phyloP scores from a whole-genome alignment of 2,888 invertebrate genomes.

The Lasioglossum calceatum region DNA sequence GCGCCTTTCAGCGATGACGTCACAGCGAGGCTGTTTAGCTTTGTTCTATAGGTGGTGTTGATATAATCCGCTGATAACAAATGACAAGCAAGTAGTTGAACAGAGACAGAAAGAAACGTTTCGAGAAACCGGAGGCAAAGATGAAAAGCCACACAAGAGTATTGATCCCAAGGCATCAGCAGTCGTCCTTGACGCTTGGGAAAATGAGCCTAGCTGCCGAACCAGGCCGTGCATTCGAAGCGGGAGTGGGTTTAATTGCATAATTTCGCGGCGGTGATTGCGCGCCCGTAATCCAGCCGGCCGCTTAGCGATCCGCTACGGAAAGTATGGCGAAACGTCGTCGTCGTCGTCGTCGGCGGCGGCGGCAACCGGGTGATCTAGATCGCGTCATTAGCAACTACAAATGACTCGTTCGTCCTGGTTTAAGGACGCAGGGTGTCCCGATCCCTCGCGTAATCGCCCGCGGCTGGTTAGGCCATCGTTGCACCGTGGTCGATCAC shows the following conservation, averaged over 20 bases:
- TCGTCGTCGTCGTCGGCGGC: constrained; percentile 3
- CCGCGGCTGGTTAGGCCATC: not conserved
- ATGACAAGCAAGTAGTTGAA: not conserved
- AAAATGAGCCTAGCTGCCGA: constrained; percentile 46
- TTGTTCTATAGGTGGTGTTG: too few relatives aligned
- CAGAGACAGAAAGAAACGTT: not conserved
- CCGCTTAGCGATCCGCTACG: constrained; percentile 11
- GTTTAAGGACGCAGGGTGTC: not conserved
- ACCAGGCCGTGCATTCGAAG: constrained; percentile 47
- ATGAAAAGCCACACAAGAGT: not conserved
- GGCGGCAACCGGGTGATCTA: constrained; percentile 28
- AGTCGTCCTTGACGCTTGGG: constrained; percentile 40
- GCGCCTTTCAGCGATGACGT: too few relatives aligned
- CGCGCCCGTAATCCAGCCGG: constrained; percentile 32
- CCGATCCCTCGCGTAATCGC: not conserved
- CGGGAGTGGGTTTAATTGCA: constrained; percentile 60
- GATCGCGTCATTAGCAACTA: constrained; percentile 55
- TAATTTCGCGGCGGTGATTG: constrained; percentile 65
- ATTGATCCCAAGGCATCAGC: not conserved
- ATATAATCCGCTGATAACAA: too few relatives aligned
- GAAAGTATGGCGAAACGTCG: constrained; percentile 34
- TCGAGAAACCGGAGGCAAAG: not conserved
- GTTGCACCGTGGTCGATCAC: too few relatives aligned
- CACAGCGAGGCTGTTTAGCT: too few relatives aligned
- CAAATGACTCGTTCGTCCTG: constrained; percentile 56